phyloP scores from a whole-genome alignment of 2,113 vertebrate species.

The Strix uralensis region DNA sequence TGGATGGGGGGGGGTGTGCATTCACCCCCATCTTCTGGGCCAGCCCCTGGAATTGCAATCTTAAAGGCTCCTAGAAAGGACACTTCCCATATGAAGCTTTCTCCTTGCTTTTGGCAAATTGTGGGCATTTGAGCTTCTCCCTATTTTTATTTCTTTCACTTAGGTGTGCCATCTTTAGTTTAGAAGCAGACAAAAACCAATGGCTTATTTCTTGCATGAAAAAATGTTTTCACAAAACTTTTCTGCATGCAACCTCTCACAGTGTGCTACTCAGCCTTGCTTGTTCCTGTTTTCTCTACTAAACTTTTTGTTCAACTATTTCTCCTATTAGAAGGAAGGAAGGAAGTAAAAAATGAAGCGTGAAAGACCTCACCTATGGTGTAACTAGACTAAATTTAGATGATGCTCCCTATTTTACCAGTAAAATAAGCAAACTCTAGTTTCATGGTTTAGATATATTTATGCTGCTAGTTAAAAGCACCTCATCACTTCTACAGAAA shows the following conservation, averaged over 20 bases:
- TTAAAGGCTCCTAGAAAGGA: neutral
- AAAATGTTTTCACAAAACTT: neutral
- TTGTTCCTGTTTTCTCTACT: neutral
- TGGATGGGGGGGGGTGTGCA: no score
- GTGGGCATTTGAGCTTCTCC: neutral
- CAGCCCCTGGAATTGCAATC: neutral
- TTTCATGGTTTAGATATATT: neutral
- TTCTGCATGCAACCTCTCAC: neutral
- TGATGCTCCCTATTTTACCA: neutral
- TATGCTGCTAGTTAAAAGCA: neutral
- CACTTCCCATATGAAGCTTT: neutral
- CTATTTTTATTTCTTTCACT: neutral
- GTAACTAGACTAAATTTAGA: neutral
- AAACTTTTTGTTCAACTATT: neutral
- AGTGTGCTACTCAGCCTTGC: neutral
- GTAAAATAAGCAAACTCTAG: neutral
- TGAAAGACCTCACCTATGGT: neutral
- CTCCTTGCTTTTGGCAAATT: neutral
- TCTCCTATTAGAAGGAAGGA: neutral
- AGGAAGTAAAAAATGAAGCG: neutral
- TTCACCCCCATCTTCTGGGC: neutral
- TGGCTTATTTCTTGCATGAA: neutral
- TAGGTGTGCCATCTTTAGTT: neutral
- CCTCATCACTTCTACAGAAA: neutral
- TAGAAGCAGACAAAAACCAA: neutral